These are phyloP conservation scores for Simalia tracyae DNA, from an alignment of 2,797 vertebrate species.

Conservation along the genomic window DNA sequence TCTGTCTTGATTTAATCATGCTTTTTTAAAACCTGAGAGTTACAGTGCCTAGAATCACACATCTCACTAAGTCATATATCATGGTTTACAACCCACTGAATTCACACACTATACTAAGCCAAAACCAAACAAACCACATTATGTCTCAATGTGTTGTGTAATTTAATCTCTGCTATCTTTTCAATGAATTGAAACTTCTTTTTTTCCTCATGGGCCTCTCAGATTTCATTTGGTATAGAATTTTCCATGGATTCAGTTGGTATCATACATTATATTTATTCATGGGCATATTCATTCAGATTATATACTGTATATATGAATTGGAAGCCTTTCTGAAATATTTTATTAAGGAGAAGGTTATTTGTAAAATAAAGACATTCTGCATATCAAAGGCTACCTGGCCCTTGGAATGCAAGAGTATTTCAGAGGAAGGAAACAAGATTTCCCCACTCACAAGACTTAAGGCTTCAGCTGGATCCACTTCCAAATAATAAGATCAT, in stretches of 20 bases:
- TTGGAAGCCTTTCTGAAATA: not conserved
- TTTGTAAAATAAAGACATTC: not conserved
- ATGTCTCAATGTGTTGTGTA: not conserved
- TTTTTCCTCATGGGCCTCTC: not conserved
- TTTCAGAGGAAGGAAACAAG: not conserved
- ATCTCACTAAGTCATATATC: not conserved
- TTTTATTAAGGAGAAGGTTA: not conserved
- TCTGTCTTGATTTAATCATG: not conserved
- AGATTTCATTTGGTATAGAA: not conserved
- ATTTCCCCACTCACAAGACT: not conserved
- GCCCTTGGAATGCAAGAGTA: not conserved
- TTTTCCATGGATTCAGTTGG: not conserved
- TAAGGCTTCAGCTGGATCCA: conserved; percentile 5
- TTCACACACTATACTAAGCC: not conserved
- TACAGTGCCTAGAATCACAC: not conserved
- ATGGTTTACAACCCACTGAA: not conserved
- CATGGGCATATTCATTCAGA: not conserved
- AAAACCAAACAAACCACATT: not conserved
- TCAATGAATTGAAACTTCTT: not conserved
- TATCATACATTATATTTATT: not conserved
- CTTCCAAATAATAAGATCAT: not conserved
- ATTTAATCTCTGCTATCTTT: not conserved
- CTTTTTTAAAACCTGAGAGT: not conserved
- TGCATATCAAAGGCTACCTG: not conserved
- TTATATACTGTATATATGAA: not conserved